A percentile compares a stretch with the other conserved stretches of the same genome.
phyloP scores from a whole-genome alignment of 92 coral and sea anemone species.

The Pocillopora meandrina region DNA sequence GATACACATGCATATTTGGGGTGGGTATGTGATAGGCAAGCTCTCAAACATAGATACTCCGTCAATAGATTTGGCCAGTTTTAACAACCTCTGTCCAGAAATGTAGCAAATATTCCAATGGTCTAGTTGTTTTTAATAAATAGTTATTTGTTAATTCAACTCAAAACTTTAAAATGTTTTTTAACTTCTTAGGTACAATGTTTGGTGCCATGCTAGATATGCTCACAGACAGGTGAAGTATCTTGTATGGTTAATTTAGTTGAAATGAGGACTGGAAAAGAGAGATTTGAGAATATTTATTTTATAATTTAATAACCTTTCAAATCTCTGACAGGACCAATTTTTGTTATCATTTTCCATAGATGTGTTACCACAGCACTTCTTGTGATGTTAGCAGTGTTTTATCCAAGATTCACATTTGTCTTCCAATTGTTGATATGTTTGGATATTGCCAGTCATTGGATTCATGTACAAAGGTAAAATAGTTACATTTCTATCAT shows the following conservation, averaged over 20 bases:
- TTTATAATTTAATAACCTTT: too few relatives aligned
- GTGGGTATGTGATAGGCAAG: too few relatives aligned
- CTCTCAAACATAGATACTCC: too few relatives aligned
- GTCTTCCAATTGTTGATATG: slow-evolving; percentile 88
- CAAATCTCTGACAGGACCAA: neutral
- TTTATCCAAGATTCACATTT: slow-evolving; percentile 77
- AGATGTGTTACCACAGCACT: slow-evolving; percentile 94
- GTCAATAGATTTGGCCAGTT: too few relatives aligned
- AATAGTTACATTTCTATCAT: neutral
- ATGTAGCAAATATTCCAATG: too few relatives aligned
- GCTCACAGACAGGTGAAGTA: slow-evolving; percentile 90
- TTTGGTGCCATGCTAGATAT: slow-evolving; percentile 98
- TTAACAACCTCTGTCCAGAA: too few relatives aligned
- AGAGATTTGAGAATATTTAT: too few relatives aligned
- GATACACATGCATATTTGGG: too few relatives aligned
- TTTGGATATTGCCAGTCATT: slow-evolving; percentile 89
- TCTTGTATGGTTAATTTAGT: too few relatives aligned
- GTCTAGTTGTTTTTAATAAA: too few relatives aligned
- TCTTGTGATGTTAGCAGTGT: slow-evolving; percentile 83
- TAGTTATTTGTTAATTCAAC: too few relatives aligned
- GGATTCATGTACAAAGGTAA: slow-evolving; percentile 96
- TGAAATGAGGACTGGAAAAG: too few relatives aligned
- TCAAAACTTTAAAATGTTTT: neutral
- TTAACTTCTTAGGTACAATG: slow-evolving; percentile 71
- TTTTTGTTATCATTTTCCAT: neutral